Conservation (phyloP, 92 coral and sea anemone genomes). For the Ricordea florida region DNA sequence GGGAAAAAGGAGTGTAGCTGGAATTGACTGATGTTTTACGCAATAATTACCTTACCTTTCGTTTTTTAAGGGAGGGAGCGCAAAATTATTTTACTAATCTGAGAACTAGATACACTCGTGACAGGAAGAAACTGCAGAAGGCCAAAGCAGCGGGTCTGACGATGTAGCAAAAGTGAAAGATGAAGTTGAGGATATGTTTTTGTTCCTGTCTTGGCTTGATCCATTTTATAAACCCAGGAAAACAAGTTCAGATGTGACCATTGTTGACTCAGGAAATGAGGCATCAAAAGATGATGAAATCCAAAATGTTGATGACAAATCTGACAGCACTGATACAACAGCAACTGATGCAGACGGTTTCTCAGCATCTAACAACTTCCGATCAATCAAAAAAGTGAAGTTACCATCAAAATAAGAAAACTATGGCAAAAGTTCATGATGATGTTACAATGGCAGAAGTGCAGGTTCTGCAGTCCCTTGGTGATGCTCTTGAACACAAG, state of each 20-base stretch:
- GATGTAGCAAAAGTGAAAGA: slow-evolving; percentile 52
- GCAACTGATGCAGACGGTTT: slow-evolving; percentile 5
- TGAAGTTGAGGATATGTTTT: slow-evolving; percentile 48
- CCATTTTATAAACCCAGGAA: slow-evolving; percentile 60
- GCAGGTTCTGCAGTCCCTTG: slow-evolving; percentile 11
- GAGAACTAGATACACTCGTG: slow-evolving; percentile 61
- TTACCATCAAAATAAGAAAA: too few relatives aligned
- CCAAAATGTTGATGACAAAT: slow-evolving; percentile 16
- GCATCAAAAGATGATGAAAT: slow-evolving; percentile 13
- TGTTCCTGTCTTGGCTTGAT: slow-evolving; percentile 61
- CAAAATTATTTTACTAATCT: slow-evolving; percentile 54
- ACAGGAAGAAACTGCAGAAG: slow-evolving; percentile 52
- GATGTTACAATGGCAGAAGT: too few relatives aligned
- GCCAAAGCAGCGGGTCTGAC: slow-evolving; percentile 45
- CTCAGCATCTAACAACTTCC: not conserved
- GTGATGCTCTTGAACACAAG: slow-evolving; percentile 8
- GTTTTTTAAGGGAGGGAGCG: slow-evolving; percentile 58
- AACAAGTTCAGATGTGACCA: slow-evolving; percentile 35
- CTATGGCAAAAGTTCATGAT: too few relatives aligned
- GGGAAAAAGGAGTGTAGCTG: not conserved
- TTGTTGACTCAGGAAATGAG: slow-evolving; percentile 20
- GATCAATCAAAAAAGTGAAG: not conserved
- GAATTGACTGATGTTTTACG: too few relatives aligned
- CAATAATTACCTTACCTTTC: not conserved
- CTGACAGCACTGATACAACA: not conserved